These are phyloP conservation scores for Koerneria pararmatus DNA, from an alignment of 2,888 invertebrate genomes.

Conservation along the genomic window DNA sequence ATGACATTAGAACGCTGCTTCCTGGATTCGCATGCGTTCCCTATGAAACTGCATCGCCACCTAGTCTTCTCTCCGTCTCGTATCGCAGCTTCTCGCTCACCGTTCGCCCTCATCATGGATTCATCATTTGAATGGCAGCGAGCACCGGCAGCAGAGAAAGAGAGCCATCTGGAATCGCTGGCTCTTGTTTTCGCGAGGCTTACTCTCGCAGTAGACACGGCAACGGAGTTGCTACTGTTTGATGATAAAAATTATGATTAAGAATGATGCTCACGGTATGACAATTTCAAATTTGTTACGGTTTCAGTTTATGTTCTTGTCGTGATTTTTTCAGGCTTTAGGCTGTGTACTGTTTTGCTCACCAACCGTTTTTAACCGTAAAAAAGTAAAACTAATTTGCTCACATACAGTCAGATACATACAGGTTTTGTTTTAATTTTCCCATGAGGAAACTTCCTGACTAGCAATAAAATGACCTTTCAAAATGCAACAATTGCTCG, in stretches of 20 bases:
- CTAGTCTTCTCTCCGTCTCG: constrained; percentile 30
- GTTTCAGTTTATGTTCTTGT: too few species aligned
- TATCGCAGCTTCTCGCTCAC: constrained; percentile 11
- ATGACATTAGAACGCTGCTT: constrained; percentile 25
- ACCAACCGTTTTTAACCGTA: too few species aligned
- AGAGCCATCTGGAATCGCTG: neutral
- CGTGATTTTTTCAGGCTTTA: too few species aligned
- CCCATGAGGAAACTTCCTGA: too few species aligned
- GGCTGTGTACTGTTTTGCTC: too few species aligned
- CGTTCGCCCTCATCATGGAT: constrained; percentile 19
- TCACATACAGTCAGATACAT: too few species aligned
- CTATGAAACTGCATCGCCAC: constrained; percentile 26
- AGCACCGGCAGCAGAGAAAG: neutral
- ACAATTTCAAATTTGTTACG: too few species aligned
- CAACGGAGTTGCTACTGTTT: constrained; percentile 2
- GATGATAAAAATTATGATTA: neutral
- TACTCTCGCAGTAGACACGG: constrained; percentile 14
- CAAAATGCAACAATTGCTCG: too few species aligned
- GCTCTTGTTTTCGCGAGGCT: constrained; percentile 3
- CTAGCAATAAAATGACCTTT: too few species aligned
- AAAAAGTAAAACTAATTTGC: too few species aligned
- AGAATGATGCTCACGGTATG: too few species aligned
- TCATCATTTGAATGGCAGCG: constrained; percentile 14
- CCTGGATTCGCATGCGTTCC: constrained; percentile 24
- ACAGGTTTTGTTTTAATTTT: too few species aligned